Conservation (phyloP, 2,113 vertebrate genomes). For the Labeo rohita region DNA sequence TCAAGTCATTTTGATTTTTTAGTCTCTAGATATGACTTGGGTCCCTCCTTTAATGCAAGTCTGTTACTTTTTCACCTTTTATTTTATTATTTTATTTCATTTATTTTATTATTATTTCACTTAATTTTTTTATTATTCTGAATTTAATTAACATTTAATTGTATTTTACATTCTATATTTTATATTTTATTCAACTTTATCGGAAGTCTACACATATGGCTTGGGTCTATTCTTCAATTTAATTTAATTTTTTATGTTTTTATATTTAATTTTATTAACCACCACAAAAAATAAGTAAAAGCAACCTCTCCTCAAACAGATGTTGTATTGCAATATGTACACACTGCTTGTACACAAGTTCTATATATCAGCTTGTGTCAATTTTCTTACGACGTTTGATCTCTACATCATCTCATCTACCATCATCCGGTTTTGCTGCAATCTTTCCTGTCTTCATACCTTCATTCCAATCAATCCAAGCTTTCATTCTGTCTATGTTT, state of each 20-base stretch:
- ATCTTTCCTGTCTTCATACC: background rate
- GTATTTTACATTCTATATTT: no score
- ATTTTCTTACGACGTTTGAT: background rate
- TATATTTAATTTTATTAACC: no score
- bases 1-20: background rate
- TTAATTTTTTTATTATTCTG: no score
- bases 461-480: slow-evolving; percentile 10
- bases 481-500: background rate
- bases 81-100: background rate
- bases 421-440: background rate
- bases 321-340: no score
- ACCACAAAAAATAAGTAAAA: background rate
- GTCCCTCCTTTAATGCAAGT: background rate
- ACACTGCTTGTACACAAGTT: background rate
- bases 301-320: background rate
- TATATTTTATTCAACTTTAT: no score
- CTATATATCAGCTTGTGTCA: background rate
- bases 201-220: no score
- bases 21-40: background rate
- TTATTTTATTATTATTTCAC: no score
- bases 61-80: background rate
- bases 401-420: background rate
- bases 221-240: no score
- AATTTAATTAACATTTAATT: no score
- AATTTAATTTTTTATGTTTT: no score